Base-by-base conservation (phyloP, 2,888 invertebrate genomes). In the Tetanocera ferruginea region DNA sequence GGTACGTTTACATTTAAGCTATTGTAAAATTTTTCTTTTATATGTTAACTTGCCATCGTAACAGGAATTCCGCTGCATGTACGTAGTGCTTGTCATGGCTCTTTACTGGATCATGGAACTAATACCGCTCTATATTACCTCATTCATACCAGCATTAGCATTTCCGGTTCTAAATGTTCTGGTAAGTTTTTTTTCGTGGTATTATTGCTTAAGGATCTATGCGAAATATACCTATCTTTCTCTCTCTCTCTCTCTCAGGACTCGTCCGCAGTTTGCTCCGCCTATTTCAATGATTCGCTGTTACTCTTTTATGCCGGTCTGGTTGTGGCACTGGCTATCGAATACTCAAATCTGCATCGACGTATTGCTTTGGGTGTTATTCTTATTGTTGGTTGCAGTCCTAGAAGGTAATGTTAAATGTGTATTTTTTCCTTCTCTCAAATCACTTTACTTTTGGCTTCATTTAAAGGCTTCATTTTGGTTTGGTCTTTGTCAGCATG, bases 281-380 rank as follows among this genome's bases (percentile, higher is more conserved):
- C 94, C 25, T 95, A 95, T 87, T 93, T 95, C 85, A 94, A 94
- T 88, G 93, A 94, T 84, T 94, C 95, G 0, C 94, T 94, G 86
- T 93, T 95, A 92, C 94, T 95, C 94, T 95, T 95, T 87, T 92
- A 95, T 88, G 97, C 96, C 0, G 96, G 97, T 28, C 91, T 97
- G 81, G 94, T 96, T 87, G 94, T 97, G 75, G 96, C 97, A 0
- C 94, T 96, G 3, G 95, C 95, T 0, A 95, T 97, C 3, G 97
- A 97, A 89, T 94, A 95, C 88, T 96, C 96, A 83, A 95, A 95
- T 87, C 90, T 97, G 52, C 97, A 97, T 84, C 94, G 95, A 88
- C 91, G 97, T 80, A 93, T 97, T 1, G 96, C 97, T 0, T 89
- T 97, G 51, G 92, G 94, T 88, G 95, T 95, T 0, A 94, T 97